Evolutionary conservation across 2,113 vertebrate genomes (phyloP), one percentile per base, ranked within the genome.

Genomic region (Scomber scombrus): DNA sequence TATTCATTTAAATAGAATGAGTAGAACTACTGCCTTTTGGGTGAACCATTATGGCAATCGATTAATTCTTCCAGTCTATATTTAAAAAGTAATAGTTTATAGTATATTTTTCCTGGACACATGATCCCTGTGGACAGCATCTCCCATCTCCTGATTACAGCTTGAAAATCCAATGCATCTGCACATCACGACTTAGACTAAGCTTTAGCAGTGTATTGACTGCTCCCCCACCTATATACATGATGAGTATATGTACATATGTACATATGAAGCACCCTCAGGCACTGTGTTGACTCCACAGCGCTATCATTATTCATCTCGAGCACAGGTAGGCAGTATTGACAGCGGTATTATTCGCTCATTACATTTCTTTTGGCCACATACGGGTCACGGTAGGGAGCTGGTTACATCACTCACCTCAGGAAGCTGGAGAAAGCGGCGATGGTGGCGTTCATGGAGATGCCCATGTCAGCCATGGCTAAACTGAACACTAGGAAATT

Each of bases 341-440:
- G 15, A 34, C 67, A n/a, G 0, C 2, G 2, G 3, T 15, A n/a
- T 65, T 65, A 49, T 52, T 67, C 21, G 34, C 10, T 55, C 47
- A 60, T 56, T 64, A 21, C 21, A 50, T 69, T 52, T 69, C 11
- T 43, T 49, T 16, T n/a, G 31, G 13, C 54, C 34, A 45, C 60
- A 21, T 21, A n/a, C n/a, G n/a, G n/a, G n/a, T n/a, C n/a, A n/a
- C n/a, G n/a, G n/a, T n/a, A n/a, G 23, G 23, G 23, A 2, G 34
- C 9, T 0, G 60, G 72, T 86, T 86, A 84, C 85, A 62, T 87
- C 81, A 83, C 93, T 93, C 93, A 99, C 98, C 98, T 95, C 80
- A 98, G 86, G 87, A 99, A 98, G 87, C 96, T 98, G 92, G 97
- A 97, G 58, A 96, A 96, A 57, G 97, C 97, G 6, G 97, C 96